Evolutionary conservation across 2,888 invertebrate species (phyloP).

Genomic region (Scaptomyza parva): DNA sequence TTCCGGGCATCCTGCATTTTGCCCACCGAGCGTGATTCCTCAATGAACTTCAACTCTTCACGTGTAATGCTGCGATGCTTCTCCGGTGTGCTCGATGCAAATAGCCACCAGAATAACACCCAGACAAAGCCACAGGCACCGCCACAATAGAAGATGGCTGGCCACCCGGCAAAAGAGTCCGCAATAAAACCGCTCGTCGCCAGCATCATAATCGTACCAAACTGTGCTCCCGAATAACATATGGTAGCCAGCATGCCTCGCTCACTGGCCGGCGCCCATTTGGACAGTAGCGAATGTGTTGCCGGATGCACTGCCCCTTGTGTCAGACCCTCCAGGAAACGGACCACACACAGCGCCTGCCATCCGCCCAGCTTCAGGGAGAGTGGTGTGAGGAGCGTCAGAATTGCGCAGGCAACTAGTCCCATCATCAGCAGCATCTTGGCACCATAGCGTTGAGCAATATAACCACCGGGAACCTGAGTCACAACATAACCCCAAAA

Average conservation of each 20-base stretch:
- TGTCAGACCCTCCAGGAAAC: slow-evolving; percentile 89
- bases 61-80: slow-evolving; percentile 87
- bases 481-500: slow-evolving; percentile 89
- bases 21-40: slow-evolving; percentile 86
- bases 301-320: slow-evolving; percentile 90
- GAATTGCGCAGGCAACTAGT: slow-evolving; percentile 87
- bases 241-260: slow-evolving; percentile 88
- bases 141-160: slow-evolving; percentile 90
- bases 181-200: slow-evolving; percentile 90
- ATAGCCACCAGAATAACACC: slow-evolving; percentile 87
- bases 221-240: slow-evolving; percentile 90
- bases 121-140: slow-evolving; percentile 88
- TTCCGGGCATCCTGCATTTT: slow-evolving; percentile 66
- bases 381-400: slow-evolving; percentile 89
- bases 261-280: slow-evolving; percentile 90
- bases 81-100: slow-evolving; percentile 89
- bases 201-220: slow-evolving; percentile 92
- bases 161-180: slow-evolving; percentile 90
- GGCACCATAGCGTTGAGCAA: slow-evolving; percentile 90
- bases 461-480: slow-evolving; percentile 88
- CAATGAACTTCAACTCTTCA: slow-evolving; percentile 89
- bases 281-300: slow-evolving; percentile 89
- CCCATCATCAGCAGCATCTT: slow-evolving; percentile 87
- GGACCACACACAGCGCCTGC: slow-evolving; percentile 86
- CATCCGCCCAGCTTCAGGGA: slow-evolving; percentile 89